Evolutionary conservation across 2,888 invertebrate species (phyloP), one percentile per base, ranked within the genome.

Genomic region (Drosophila picticornis): DNA sequence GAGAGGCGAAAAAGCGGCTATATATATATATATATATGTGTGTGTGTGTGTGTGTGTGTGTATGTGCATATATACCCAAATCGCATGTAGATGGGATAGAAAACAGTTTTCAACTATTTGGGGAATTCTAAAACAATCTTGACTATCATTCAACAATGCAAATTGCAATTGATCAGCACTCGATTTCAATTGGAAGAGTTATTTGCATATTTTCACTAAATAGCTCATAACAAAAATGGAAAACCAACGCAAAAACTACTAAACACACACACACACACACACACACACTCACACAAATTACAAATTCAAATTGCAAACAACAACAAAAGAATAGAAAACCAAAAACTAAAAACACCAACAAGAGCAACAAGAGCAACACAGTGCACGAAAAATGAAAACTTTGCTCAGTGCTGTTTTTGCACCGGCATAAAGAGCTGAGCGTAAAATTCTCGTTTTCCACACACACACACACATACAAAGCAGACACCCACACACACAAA

Each of bases 401-500:
- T 58, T 71, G 55, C 67, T 79, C 66, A 61, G 43, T 76, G 77
- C 80, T 52, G 66, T 72, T 81, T 75, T 71, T 80, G 69, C 71
- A 78, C 80, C 84, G 83, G 78, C 71, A 80, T 72, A 76, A 82
- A 82, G 71, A 78, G 87, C 64, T 31, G 57, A 80, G 78, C 78
- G 83, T 74, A 72, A 84, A 77, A 87, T 82, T 82, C 65, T 63
- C 75, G 80, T 80, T 80, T 82, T 74, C 63, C 75, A 67, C 48
- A 50, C 32, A 59, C 56, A 62, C 53, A 53, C 58, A 48, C 58
- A 29, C 57, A 40, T 2, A 63, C 27, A 4, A 48, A 55, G 43
- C 67, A 53, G 51, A 52, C n/a, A 50, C 34, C 16, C 22, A 53
- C 22, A 40, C n/a, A 48, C 25, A 60, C 27, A 60, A 55, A 63